Evolutionary conservation across 2,113 vertebrate species (phyloP).

Genomic region (Capreolus pygargus): DNA sequence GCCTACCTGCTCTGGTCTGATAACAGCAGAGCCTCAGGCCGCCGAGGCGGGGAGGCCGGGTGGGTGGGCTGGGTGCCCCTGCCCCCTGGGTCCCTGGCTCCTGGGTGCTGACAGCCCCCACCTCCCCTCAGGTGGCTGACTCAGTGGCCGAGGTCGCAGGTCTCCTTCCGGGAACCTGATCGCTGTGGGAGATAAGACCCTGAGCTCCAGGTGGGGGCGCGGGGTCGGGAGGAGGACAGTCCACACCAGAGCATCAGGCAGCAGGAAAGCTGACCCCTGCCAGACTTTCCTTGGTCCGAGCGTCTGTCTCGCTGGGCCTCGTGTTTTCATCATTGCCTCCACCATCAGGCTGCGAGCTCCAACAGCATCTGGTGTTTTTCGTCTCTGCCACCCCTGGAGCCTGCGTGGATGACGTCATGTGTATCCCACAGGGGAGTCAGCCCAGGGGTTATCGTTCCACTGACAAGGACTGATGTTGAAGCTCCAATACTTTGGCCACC

Average conservation of each 20-base stretch:
- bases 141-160: not conserved
- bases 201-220: not conserved
- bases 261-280: not conserved
- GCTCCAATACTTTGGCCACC: not conserved
- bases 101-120: not conserved
- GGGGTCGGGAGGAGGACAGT: not conserved
- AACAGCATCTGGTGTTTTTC: not conserved
- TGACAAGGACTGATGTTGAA: not conserved
- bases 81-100: not conserved
- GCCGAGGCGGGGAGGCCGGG: not conserved
- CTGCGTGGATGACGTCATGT: not conserved
- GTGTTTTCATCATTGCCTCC: not conserved
- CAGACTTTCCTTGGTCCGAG: not conserved
- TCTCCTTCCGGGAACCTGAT: not conserved
- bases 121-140: not conserved
- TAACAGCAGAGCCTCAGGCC: not conserved
- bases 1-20: not conserved
- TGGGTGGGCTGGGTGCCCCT: not conserved
- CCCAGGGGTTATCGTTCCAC: not conserved
- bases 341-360: not conserved
- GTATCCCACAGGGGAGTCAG: not conserved
- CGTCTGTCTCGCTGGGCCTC: accelerated
- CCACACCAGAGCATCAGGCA: not conserved
- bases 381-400: not conserved
- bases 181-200: not conserved